These are phyloP conservation scores for Cephalopachus bancanus DNA, from an alignment of 2,797 vertebrate genomes.

Conservation along the genomic window DNA sequence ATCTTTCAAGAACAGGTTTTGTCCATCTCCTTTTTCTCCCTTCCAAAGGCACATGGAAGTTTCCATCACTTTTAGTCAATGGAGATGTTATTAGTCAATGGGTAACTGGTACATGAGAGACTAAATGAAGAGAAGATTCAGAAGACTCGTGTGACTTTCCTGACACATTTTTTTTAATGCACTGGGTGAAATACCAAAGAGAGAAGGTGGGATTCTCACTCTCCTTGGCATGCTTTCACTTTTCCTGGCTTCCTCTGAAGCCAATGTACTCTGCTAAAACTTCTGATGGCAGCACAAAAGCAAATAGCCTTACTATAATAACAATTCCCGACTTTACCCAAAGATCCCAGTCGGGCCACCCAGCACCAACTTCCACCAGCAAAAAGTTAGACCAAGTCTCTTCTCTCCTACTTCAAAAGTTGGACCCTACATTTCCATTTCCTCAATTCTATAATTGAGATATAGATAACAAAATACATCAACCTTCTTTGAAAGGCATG, in stretches of 20 bases:
- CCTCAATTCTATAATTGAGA: neutral
- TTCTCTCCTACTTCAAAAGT: neutral
- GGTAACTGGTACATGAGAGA: neutral
- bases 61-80: neutral
- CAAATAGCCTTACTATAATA: neutral
- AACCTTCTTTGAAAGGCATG: neutral
- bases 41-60: slow-evolving; percentile 15
- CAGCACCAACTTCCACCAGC: neutral
- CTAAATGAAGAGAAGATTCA: neutral
- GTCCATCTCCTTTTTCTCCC: slow-evolving; percentile 4
- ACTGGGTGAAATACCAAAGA: neutral
- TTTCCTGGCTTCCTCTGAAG: neutral
- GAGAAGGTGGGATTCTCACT: neutral
- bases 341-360: neutral
- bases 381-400: neutral
- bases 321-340: neutral
- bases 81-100: neutral
- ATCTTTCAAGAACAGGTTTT: slow-evolving; percentile 12
- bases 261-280: neutral
- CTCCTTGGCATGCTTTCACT: neutral
- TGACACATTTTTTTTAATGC: neutral
- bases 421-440: neutral
- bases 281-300: neutral
- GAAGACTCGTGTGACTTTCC: neutral
- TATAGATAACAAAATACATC: neutral